phyloP scores from a whole-genome alignment of 2,888 invertebrate species.

The Zaprionus obscuricornis region DNA sequence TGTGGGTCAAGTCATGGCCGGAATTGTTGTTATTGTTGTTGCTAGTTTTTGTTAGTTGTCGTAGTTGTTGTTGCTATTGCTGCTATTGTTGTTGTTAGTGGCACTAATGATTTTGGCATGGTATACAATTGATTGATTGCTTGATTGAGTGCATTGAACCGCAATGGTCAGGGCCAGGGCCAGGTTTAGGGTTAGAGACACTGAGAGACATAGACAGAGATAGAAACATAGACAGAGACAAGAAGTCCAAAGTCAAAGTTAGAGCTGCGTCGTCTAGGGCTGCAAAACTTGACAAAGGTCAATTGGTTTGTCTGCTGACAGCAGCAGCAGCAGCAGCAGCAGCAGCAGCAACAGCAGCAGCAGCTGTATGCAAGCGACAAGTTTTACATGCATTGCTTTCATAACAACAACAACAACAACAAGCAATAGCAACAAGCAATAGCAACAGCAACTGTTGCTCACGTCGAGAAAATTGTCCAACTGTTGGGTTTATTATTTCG shows the following conservation, averaged over 20 bases:
- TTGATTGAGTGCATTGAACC: constrained; percentile 75
- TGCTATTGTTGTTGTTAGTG: no score
- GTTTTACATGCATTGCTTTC: constrained; percentile 62
- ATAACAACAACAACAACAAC: constrained; percentile 40
- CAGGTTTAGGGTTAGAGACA: constrained; percentile 4
- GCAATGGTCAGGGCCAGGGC: constrained; percentile 34
- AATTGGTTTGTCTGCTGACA: constrained; percentile 60
- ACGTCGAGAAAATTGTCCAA: constrained; percentile 76
- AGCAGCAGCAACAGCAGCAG: background rate
- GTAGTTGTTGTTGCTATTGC: no score
- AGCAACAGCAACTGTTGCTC: constrained; percentile 35
- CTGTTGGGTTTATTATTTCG: constrained; percentile 77
- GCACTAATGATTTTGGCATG: constrained; percentile 69
- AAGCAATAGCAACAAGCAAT: constrained; percentile 14
- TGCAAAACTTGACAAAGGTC: constrained; percentile 58
- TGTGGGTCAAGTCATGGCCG: constrained; percentile 71
- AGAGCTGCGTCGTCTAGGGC: no score
- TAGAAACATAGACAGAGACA: background rate
- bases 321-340: background rate
- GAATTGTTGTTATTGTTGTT: constrained; percentile 18
- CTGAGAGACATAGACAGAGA: no score
- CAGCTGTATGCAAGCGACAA: constrained; percentile 55
- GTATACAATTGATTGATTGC: constrained; percentile 71
- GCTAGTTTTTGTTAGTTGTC: no score
- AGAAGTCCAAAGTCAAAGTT: no score